Base-by-base conservation (phyloP, 2,797 vertebrate species). In the Cheirogaleus major region DNA sequence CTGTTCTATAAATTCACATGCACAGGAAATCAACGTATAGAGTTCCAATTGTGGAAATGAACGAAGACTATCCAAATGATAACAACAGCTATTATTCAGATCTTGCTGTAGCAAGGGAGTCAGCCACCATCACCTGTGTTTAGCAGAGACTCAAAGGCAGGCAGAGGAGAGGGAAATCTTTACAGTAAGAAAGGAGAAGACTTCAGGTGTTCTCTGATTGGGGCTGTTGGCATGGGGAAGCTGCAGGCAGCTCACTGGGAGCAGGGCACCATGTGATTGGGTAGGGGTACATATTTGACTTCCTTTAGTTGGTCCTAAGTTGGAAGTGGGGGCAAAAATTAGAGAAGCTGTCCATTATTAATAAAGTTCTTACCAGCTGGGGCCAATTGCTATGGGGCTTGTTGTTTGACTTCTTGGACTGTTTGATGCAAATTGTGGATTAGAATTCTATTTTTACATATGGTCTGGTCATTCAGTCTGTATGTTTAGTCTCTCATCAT, bases 401-500 rank as follows among this genome's bases (percentile, higher is more conserved):
- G 13, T 45, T 76, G 38, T 30, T 72, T 65, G 25, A 38, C 43
- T 86, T 75, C 52, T 23, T 25, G 20, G 55, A n/a, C 35, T 78
- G 41, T n/a, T 45, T 61, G 38, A 5, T 89, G 52, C 41, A 23
- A 1, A 4, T 61, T 75, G 11, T 41, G 22, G 50, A 45, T 65
- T 48, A 91, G 57, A 45, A 61, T 79, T 95, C 55, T 89, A 8
- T 48, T 78, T 96, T 91, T 89, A 78, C 27, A 35, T 67, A 41
- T 67, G 69, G 8, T 38, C 14, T 93, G 35, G 61, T 43, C 35
- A 5, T 94, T 85, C 17, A 15, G 30, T 35, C 25, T 91, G n/a
- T 80, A 63, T 57, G 65, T 25, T 45, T 17, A 82, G 27, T 50
- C 48, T 78, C 43, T 86, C 32, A 83, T 35, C 50, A 81, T 4